These are phyloP conservation scores for Caenorhabditis sulstoni DNA, from an alignment of 2,888 invertebrate genomes.

Conservation along the genomic window DNA sequence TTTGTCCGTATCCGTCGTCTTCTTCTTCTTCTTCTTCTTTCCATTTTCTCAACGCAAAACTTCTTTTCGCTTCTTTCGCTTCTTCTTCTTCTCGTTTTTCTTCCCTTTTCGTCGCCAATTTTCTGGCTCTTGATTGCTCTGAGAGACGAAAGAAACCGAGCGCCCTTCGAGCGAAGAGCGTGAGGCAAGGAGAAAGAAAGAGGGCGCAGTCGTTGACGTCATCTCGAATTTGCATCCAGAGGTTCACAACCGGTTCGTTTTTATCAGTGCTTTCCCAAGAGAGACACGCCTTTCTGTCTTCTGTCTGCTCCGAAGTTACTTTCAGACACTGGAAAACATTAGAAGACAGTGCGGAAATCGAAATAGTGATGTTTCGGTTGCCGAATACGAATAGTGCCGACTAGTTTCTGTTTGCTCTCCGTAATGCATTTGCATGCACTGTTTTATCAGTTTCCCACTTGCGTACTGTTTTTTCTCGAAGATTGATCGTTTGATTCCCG, in stretches of 20 bases:
- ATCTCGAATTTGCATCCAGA: slow-evolving; percentile 17
- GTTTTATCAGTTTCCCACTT: too few relatives aligned
- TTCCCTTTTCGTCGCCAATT: slow-evolving; percentile 39
- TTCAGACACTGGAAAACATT: too few relatives aligned
- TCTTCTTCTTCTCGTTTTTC: slow-evolving; percentile 26
- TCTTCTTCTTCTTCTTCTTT: slow-evolving; percentile 32
- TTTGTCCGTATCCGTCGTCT: slow-evolving; percentile 25
- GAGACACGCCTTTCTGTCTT: slow-evolving; percentile 3
- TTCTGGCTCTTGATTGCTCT: slow-evolving; percentile 58
- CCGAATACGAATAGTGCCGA: too few relatives aligned
- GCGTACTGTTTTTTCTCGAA: too few relatives aligned
- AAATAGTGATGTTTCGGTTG: too few relatives aligned
- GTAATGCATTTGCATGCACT: too few relatives aligned
- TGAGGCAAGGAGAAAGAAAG: slow-evolving; percentile 2
- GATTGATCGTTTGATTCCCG: too few relatives aligned
- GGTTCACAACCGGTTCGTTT: slow-evolving; percentile 7
- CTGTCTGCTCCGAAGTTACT: background rate
- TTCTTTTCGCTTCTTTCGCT: slow-evolving; percentile 22
- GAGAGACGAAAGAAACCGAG: slow-evolving; percentile 25
- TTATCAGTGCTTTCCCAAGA: slow-evolving; percentile 3
- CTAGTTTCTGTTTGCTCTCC: too few relatives aligned
- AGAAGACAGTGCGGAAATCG: background rate
- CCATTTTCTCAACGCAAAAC: slow-evolving; percentile 8
- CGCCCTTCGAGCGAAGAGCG: slow-evolving; percentile 2
- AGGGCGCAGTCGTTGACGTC: slow-evolving; percentile 22